Conservation (phyloP, 2,113 vertebrate genomes). For the Perca schrenkii region DNA sequence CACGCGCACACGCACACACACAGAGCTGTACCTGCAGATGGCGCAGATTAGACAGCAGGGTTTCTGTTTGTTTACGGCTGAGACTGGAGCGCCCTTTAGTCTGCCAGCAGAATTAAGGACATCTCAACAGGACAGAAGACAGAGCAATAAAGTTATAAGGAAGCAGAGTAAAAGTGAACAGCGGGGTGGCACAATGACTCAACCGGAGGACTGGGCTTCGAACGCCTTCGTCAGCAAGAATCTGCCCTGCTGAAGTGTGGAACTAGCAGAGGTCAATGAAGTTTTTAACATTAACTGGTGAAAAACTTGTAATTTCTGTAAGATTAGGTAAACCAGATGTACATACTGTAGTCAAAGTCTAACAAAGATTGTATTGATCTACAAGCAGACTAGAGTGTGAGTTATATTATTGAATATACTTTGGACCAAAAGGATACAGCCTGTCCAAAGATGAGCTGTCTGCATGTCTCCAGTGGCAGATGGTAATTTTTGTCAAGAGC, state of each 20-base stretch:
- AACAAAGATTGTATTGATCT: not conserved
- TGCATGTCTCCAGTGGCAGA: slow-evolving; percentile 85
- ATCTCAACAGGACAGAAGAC: slow-evolving; percentile 32
- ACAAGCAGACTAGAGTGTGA: not conserved
- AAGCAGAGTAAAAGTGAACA: slow-evolving; percentile 9
- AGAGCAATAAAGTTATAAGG: slow-evolving; percentile 23
- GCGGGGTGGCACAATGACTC: slow-evolving; percentile 34
- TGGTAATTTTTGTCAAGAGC: slow-evolving; percentile 81
- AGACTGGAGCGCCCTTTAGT: slow-evolving; percentile 77
- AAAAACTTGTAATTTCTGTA: not conserved
- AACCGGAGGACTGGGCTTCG: not conserved
- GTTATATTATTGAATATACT: not conserved
- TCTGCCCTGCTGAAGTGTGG: slow-evolving; percentile 5
- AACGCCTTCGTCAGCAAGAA: slow-evolving; percentile 24
- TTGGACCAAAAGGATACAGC: slow-evolving; percentile 82
- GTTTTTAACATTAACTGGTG: not conserved
- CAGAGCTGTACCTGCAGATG: slow-evolving; percentile 77
- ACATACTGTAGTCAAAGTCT: not conserved
- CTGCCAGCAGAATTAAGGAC: slow-evolving; percentile 71
- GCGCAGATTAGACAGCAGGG: slow-evolving; percentile 74
- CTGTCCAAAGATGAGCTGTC: slow-evolving; percentile 84
- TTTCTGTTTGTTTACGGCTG: slow-evolving; percentile 77
- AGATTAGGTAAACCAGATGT: not conserved
- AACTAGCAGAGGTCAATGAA: slow-evolving; percentile 9
- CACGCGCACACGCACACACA: slow-evolving; percentile 35